Conservation (phyloP, 2,888 invertebrate genomes). For the Desoria tigrina region DNA sequence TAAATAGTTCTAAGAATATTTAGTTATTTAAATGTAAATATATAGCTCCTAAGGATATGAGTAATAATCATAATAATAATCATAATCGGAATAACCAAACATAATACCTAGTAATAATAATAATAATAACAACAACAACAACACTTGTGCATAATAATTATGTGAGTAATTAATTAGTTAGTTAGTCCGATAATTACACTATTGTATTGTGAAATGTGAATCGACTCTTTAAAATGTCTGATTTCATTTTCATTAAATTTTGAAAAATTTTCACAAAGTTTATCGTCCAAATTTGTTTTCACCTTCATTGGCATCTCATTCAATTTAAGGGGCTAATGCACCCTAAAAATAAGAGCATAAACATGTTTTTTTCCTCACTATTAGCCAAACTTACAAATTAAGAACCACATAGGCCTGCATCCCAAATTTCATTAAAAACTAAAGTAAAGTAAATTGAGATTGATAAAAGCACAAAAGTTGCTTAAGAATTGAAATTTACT, state of each 20-base stretch:
- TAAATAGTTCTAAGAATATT: conserved; percentile 4
- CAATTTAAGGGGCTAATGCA: not conserved
- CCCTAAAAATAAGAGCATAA: conserved; percentile 2
- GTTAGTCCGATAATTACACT: not conserved
- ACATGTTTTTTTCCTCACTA: no score
- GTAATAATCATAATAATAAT: no score
- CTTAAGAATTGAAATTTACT: no score
- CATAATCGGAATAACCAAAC: not conserved
- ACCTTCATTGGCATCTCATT: conserved; percentile 7
- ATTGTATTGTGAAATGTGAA: conserved; percentile 51
- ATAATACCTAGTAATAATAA: not conserved
- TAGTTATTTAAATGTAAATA: not conserved
- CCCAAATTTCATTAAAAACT: no score
- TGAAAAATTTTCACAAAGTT: conserved; percentile 47
- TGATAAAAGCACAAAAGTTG: no score
- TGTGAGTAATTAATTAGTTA: not conserved
- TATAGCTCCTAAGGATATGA: not conserved
- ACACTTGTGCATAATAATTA: no score
- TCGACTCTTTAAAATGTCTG: conserved; percentile 52
- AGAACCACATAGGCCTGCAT: no score
- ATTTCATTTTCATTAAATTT: conserved; percentile 39
- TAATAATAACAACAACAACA: no score
- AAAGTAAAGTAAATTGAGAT: no score
- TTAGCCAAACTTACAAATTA: no score
- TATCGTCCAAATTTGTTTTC: not conserved